phyloP scores from a whole-genome alignment of 1,140 invertebrate genomes.

The Sitobion miscanthi region DNA sequence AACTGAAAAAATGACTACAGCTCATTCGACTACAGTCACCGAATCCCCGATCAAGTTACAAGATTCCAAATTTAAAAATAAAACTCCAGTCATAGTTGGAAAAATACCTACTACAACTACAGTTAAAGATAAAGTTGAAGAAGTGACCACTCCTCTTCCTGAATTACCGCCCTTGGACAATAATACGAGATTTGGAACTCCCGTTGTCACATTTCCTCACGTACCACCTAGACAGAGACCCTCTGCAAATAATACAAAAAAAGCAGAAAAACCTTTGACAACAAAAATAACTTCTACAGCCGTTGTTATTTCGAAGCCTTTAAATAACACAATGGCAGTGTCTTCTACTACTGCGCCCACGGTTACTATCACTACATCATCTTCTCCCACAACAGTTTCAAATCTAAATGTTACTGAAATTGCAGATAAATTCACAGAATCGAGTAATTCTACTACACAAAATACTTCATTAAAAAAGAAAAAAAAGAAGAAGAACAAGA shows the following conservation, averaged over 20 bases:
- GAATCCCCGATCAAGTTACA: conserved; percentile 58
- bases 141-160: conserved; percentile 56
- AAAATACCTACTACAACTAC: conserved; percentile 59
- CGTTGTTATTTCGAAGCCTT: conserved; percentile 59
- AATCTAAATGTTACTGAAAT: conserved; percentile 57
- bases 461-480: conserved; percentile 59
- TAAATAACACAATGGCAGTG: conserved; percentile 55
- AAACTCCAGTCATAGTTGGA: conserved; percentile 61
- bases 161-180: conserved; percentile 45
- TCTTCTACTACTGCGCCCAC: background rate
- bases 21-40: background rate
- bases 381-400: conserved; percentile 29
- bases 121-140: conserved; percentile 57
- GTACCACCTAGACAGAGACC: conserved; percentile 57
- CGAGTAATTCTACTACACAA: conserved; percentile 50
- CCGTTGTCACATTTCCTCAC: conserved; percentile 58
- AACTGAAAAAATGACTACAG: conserved; percentile 45
- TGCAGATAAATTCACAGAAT: conserved; percentile 51
- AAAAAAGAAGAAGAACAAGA: conserved; percentile 68
- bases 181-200: conserved; percentile 58
- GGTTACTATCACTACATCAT: background rate
- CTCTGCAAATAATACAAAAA: conserved; percentile 54
- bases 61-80: conserved; percentile 61
- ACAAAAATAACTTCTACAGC: conserved; percentile 60
- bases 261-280: conserved; percentile 59